Evolutionary conservation across 2,888 invertebrate genomes (phyloP).

Genomic region (Drosophila infuscata): DNA sequence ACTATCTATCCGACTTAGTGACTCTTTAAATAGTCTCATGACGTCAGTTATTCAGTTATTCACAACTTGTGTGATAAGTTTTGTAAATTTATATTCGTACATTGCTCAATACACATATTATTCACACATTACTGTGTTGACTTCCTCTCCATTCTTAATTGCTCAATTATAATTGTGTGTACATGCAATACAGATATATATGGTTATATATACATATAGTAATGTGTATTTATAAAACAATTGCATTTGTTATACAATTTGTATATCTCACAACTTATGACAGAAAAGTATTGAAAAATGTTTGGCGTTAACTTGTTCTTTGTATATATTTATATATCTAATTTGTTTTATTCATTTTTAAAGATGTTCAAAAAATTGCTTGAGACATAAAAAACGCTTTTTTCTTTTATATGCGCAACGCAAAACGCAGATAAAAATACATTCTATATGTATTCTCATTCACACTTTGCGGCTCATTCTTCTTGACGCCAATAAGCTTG

Average conservation of each 20-base stretch:
- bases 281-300: slow-evolving; percentile 17
- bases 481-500: slow-evolving; percentile 41
- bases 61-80: slow-evolving; percentile 17
- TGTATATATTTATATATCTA: slow-evolving; percentile 1
- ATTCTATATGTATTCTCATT: slow-evolving; percentile 46
- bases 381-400: slow-evolving; percentile 53
- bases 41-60: background rate
- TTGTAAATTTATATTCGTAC: background rate
- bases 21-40: slow-evolving; percentile 11
- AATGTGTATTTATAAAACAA: slow-evolving; percentile 23
- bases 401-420: slow-evolving; percentile 69
- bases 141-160: slow-evolving; percentile 18
- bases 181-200: slow-evolving; percentile 7
- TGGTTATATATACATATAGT: slow-evolving; percentile 5
- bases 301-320: slow-evolving; percentile 16
- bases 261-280: slow-evolving; percentile 4
- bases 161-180: slow-evolving; percentile 31
- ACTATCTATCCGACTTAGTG: background rate
- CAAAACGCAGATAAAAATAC: slow-evolving; percentile 64
- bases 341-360: slow-evolving; percentile 57
- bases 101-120: slow-evolving; percentile 2
- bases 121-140: background rate
- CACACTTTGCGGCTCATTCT: slow-evolving; percentile 26
- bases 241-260: slow-evolving; percentile 37
- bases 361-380: slow-evolving; percentile 44